phyloP scores from a whole-genome alignment of 2,797 vertebrate species.

The Chiroxiphia lanceolata region DNA sequence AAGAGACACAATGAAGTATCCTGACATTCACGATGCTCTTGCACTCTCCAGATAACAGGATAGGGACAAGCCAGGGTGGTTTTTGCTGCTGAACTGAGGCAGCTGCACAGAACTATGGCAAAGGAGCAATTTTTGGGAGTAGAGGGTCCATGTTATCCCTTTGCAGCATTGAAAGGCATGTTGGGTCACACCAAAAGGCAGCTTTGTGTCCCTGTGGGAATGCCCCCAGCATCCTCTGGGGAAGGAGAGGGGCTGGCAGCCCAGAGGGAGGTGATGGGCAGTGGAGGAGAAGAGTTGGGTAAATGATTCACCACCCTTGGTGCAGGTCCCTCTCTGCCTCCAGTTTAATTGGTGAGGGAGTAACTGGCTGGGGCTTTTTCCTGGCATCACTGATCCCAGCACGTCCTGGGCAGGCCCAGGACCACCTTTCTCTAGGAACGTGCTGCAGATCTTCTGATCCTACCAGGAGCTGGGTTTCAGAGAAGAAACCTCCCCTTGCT shows the following conservation, averaged over 20 bases:
- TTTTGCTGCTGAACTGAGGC: background rate
- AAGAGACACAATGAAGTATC: background rate
- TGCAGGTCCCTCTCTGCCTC: background rate
- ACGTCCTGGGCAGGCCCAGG: background rate
- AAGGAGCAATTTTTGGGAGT: background rate
- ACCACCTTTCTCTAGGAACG: background rate
- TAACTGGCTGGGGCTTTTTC: background rate
- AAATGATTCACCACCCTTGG: background rate
- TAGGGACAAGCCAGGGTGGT: background rate
- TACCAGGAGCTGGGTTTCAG: background rate
- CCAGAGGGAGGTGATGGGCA: background rate
- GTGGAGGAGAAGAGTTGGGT: background rate
- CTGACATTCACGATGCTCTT: background rate
- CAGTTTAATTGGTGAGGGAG: slow-evolving; percentile 42
- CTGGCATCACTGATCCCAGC: background rate
- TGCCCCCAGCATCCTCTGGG: background rate
- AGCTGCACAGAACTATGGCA: rapidly evolving
- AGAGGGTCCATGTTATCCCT: rapidly evolving
- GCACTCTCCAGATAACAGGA: background rate
- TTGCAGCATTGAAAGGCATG: background rate
- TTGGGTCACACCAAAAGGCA: background rate
- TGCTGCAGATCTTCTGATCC: background rate
- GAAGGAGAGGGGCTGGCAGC: background rate
- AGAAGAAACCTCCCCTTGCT: background rate
- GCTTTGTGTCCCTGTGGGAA: background rate